These are phyloP conservation scores for Excalfactoria chinensis DNA, from an alignment of 2,113 vertebrate species.

Conservation along the genomic window DNA sequence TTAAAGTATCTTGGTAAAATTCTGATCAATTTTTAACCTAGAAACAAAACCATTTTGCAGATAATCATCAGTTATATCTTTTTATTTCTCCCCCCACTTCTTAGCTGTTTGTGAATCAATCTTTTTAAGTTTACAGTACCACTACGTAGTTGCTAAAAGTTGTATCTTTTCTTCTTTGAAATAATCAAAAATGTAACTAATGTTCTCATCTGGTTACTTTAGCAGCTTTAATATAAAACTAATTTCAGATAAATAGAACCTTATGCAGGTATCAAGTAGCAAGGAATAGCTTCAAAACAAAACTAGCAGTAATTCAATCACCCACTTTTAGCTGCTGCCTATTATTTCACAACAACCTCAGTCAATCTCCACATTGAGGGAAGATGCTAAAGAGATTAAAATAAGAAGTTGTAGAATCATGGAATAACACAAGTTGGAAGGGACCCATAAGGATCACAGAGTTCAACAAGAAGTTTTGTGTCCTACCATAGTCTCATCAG, in stretches of 20 bases:
- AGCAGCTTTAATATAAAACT: background rate
- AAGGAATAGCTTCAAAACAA: background rate
- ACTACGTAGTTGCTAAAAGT: background rate
- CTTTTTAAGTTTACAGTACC: background rate
- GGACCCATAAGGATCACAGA: too few species aligned
- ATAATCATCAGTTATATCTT: background rate
- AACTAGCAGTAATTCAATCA: background rate
- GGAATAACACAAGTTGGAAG: too few species aligned
- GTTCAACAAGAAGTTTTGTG: background rate
- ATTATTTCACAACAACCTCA: background rate
- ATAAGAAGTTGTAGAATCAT: background rate
- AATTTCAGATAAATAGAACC: background rate
- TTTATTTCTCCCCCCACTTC: background rate
- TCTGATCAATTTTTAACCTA: background rate
- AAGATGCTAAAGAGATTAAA: background rate
- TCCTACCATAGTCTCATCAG: background rate
- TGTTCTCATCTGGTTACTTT: background rate
- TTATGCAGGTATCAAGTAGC: background rate
- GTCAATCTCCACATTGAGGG: background rate
- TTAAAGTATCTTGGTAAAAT: background rate
- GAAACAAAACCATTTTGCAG: background rate
- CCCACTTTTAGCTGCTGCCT: background rate
- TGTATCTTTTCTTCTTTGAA: background rate
- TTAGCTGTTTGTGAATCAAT: background rate
- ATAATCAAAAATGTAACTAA: background rate